A percentile compares a stretch with the other conserved stretches of the same genome.
These are phyloP conservation scores for Sebastolobus altivelis DNA, from an alignment of 2,797 vertebrate species.

Conservation along the genomic window DNA sequence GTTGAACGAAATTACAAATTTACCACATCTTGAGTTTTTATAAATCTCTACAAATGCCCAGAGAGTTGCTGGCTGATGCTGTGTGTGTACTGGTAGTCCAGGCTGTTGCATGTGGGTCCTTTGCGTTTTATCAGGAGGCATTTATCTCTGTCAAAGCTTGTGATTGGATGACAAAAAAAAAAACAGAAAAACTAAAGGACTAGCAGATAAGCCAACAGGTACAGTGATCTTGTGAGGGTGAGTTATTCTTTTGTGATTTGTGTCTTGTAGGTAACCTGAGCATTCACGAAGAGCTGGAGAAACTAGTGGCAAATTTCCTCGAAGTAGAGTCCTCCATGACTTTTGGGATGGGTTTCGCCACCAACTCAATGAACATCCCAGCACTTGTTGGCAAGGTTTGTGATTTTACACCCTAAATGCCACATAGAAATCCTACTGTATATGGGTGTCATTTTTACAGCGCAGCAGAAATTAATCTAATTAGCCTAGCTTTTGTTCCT, in stretches of 20 bases:
- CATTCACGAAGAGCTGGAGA: constrained; percentile 91
- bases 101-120: constrained; percentile 20
- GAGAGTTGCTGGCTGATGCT: constrained; percentile 6
- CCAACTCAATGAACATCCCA: constrained; percentile 98
- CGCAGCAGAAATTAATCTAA: constrained; percentile 56
- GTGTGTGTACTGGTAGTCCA: constrained; percentile 1
- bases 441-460: constrained; percentile 21
- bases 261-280: constrained; percentile 88
- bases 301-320: constrained; percentile 83
- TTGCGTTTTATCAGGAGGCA: constrained; percentile 29
- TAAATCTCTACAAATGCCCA: constrained; percentile 33
- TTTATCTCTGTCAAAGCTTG: constrained; percentile 52
- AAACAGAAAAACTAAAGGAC: constrained; percentile 12
- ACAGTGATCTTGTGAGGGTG: constrained; percentile 15
- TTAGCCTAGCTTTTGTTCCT: constrained; percentile 64
- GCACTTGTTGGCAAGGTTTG: constrained; percentile 86
- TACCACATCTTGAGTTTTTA: constrained; percentile 47
- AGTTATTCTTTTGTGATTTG: constrained; percentile 35
- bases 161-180: constrained; percentile 37
- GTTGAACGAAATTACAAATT: constrained; percentile 51
- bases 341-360: constrained; percentile 98
- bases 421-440: constrained; percentile 18
- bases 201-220: constrained; percentile 20
- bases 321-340: constrained; percentile 92
- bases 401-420: constrained; percentile 23